These are phyloP conservation scores for Ectropis crepuscularia DNA, from an alignment of 2,888 invertebrate genomes.

Conservation along the genomic window DNA sequence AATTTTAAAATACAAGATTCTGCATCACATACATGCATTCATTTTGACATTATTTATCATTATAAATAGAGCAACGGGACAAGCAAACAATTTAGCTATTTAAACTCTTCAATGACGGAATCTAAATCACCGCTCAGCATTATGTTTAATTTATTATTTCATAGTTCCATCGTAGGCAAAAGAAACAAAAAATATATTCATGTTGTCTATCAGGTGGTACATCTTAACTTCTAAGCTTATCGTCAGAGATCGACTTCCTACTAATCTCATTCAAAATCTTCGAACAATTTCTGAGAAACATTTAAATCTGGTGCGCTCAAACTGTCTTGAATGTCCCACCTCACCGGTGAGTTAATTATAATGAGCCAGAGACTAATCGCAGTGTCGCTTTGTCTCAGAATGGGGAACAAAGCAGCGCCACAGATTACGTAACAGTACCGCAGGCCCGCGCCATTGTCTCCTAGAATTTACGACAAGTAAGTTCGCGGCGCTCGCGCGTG, in stretches of 20 bases:
- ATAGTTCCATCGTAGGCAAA: too few relatives aligned
- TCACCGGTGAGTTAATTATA: conserved; percentile 62
- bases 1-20: too few relatives aligned
- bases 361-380: conserved; percentile 69
- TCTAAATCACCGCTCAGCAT: too few relatives aligned
- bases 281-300: conserved; percentile 3
- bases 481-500: conserved; percentile 25
- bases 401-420: conserved; percentile 68
- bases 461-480: conserved; percentile 32
- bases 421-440: conserved; percentile 7
- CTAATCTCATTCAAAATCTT: background rate
- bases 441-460: conserved; percentile 27
- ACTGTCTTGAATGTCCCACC: conserved; percentile 26
- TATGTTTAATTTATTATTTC: too few relatives aligned
- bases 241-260: background rate
- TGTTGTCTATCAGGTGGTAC: too few relatives aligned
- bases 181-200: too few relatives aligned
- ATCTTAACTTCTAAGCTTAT: too few relatives aligned
- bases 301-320: conserved; percentile 12
- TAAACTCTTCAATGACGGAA: too few relatives aligned
- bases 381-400: conserved; percentile 69
- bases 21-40: too few relatives aligned
- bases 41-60: too few relatives aligned
- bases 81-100: too few relatives aligned
- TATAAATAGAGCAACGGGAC: too few relatives aligned